Conservation (phyloP, 2,113 vertebrate species). For the Dasyurus viverrinus region DNA sequence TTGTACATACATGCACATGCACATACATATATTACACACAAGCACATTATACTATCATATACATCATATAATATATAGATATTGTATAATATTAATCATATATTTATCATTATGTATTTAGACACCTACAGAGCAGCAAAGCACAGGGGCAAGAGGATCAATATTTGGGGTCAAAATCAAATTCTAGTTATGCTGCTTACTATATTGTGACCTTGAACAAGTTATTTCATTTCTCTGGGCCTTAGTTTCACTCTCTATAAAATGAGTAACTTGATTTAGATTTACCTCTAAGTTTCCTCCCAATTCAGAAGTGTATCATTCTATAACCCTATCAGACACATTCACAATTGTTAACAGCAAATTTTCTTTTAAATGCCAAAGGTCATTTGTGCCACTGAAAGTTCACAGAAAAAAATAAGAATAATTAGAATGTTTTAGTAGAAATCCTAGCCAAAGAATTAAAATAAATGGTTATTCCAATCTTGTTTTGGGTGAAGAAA, state of each 20-base stretch:
- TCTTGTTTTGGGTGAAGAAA: constrained; percentile 20
- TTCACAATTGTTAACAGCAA: constrained; percentile 20
- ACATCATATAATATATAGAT: not conserved
- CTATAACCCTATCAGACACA: not conserved
- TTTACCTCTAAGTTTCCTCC: not conserved
- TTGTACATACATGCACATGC: not conserved
- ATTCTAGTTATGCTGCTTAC: not conserved
- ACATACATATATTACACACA: too few relatives aligned
- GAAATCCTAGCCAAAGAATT: not conserved
- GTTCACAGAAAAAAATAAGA: constrained; percentile 10
- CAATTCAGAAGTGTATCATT: not conserved
- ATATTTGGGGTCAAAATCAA: not conserved
- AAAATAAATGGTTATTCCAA: not conserved
- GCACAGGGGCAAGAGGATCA: not conserved
- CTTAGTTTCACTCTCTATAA: not conserved
- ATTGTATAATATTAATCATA: not conserved
- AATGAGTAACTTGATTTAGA: not conserved
- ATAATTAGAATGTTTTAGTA: constrained; percentile 22
- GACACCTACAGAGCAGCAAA: not conserved
- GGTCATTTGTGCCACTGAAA: not conserved
- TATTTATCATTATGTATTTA: not conserved
- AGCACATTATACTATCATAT: too few relatives aligned
- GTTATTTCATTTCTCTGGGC: not conserved
- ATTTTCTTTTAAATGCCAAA: not conserved
- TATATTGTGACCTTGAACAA: not conserved